phyloP scores from a whole-genome alignment of 1,140 invertebrate genomes.

The Panulirus ornatus region DNA sequence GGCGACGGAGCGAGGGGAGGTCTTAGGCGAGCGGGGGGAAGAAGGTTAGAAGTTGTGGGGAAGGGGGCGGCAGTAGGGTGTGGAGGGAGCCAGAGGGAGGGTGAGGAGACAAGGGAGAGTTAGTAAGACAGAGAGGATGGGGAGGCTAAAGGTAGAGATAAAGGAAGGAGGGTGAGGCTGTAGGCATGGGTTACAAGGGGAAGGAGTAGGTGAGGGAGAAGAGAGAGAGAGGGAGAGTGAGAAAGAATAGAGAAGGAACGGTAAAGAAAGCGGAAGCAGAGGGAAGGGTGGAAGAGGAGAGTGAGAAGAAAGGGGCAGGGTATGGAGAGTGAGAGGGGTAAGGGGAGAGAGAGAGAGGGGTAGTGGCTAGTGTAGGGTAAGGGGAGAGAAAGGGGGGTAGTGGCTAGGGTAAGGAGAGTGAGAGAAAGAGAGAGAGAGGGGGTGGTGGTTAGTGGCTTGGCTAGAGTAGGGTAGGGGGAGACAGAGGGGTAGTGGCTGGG shows the following conservation, averaged over 20 bases:
- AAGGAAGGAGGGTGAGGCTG: too few species aligned
- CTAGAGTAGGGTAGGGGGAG: not conserved
- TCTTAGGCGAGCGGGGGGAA: too few species aligned
- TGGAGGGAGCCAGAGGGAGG: not conserved
- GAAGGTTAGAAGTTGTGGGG: too few species aligned
- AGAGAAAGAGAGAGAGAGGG: not conserved
- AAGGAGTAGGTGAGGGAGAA: not conserved
- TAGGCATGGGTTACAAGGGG: too few species aligned
- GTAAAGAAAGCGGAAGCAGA: not conserved
- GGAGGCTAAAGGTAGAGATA: too few species aligned
- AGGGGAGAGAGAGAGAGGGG: not conserved
- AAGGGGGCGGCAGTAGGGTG: not conserved
- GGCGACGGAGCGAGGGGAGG: too few species aligned
- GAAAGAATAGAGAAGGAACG: not conserved
- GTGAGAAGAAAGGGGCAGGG: not conserved
- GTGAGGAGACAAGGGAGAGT: too few species aligned
- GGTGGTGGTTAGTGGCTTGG: not conserved
- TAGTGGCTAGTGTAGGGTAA: not conserved
- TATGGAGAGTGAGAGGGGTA: not conserved
- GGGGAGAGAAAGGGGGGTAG: not conserved
- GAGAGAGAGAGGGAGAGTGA: not conserved
- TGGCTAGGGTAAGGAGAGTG: too few species aligned
- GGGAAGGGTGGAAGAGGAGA: not conserved
- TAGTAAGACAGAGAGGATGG: too few species aligned
- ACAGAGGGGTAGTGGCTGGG: not conserved